A percentile compares a stretch with the other conserved stretches of the same genome.
Evolutionary conservation across 2,113 vertebrate species (phyloP).

Genomic region (Entosphenus tridentatus): DNA sequence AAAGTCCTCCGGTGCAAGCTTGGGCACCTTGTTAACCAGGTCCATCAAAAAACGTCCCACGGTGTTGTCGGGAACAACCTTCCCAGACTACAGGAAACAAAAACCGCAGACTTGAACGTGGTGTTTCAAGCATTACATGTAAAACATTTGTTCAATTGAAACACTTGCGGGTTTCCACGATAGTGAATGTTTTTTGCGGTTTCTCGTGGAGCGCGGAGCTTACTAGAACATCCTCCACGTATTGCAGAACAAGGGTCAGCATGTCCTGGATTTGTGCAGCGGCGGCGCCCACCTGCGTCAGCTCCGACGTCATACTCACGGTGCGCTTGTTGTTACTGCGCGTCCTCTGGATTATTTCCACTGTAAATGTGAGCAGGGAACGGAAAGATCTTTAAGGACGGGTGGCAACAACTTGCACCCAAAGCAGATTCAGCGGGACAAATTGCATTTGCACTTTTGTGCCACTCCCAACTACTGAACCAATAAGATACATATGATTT

Average conservation of each 20-base stretch:
- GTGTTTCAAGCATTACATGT: no score
- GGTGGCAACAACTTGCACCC: no score
- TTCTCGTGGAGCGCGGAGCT: constrained; percentile 14
- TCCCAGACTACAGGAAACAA: constrained; percentile 45
- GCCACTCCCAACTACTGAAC: no score
- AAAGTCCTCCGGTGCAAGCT: constrained; percentile 76
- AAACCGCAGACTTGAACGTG: background rate
- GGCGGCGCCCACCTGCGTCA: constrained; percentile 59
- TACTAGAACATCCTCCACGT: constrained; percentile 88
- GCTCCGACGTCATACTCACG: constrained; percentile 74
- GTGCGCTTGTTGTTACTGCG: constrained; percentile 44
- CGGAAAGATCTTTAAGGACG: no score
- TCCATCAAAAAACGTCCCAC: constrained; percentile 87
- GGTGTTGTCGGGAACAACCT: constrained; percentile 72
- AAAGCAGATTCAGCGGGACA: no score
- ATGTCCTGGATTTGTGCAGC: constrained; percentile 68
- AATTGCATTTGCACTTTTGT: no score
- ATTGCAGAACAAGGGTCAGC: constrained; percentile 55
- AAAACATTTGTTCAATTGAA: background rate
- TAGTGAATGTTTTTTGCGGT: no score
- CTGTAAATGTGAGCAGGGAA: constrained; percentile 18
- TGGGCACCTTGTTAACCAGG: constrained; percentile 87
- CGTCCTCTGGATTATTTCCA: constrained; percentile 78
- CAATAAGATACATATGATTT: no score
- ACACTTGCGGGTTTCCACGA: background rate